phyloP scores from a whole-genome alignment of 2,113 vertebrate genomes.

The Chitala chitala region DNA sequence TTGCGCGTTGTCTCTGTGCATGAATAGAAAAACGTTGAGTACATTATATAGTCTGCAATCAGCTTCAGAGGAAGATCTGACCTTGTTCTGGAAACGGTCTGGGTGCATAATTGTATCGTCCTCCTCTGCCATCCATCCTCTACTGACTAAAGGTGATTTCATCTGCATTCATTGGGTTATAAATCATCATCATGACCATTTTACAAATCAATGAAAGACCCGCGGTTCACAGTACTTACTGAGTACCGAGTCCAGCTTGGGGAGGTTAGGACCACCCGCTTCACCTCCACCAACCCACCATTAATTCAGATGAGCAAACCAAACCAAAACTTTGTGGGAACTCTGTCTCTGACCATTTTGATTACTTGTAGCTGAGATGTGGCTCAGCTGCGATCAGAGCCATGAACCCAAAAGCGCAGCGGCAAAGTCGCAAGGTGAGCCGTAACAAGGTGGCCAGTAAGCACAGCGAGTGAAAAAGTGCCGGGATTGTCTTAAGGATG shows the following conservation, averaged over 20 bases:
- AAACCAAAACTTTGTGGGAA: background rate
- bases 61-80: conserved; percentile 42
- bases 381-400: too few relatives aligned
- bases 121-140: conserved; percentile 26
- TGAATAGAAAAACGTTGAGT: background rate
- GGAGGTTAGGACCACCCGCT: background rate
- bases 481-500: too few relatives aligned
- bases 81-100: conserved; percentile 50
- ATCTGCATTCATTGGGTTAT: conserved; percentile 39
- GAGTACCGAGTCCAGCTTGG: conserved; percentile 3
- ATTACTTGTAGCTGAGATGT: too few relatives aligned
- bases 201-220: conserved; percentile 48
- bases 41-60: conserved; percentile 37
- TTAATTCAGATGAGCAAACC: conserved; percentile 20
- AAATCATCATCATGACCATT: conserved; percentile 44
- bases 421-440: too few relatives aligned
- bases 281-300: conserved; percentile 8
- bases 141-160: conserved; percentile 36
- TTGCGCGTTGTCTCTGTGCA: too few relatives aligned
- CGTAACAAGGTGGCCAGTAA: background rate
- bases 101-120: conserved; percentile 41
- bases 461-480: background rate
- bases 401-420: too few relatives aligned
- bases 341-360: too few relatives aligned
- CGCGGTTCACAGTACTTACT: conserved; percentile 42